Base-by-base conservation (phyloP, 2,888 invertebrate genomes). In the Chrysolina oricalcia region DNA sequence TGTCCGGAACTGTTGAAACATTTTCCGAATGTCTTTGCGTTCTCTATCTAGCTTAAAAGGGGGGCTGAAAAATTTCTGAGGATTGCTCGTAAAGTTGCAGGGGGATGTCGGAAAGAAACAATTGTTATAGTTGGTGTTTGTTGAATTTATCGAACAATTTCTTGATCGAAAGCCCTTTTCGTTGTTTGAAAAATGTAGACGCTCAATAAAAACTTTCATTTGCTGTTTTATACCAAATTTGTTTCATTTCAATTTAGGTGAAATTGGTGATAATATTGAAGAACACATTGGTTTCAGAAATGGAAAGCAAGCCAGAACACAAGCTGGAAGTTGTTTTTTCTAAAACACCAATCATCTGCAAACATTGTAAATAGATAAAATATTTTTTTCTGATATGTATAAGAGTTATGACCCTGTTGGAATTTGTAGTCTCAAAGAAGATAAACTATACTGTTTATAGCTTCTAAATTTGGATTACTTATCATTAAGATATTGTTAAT, bases 261-360 rank as follows among this genome's bases (percentile, higher is more conserved):
- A 48, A n/a, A n/a, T n/a, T n/a, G n/a, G n/a, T n/a, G n/a, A n/a
- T n/a, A n/a, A n/a, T 48, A n/a, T 48, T 17, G 17, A 9, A 10
- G n/a, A 17, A 9, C 17, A 9, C 17, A 17, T 65, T 67, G 23
- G 9, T 84, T 82, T 73, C 78, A 85, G 85, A 84, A 63, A 59
- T 80, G 23, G 82, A 83, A 62, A 79, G 62, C 41, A 81, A 80
- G 66, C 79, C 79, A 71, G 86, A 84, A 78, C 91, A 91, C 84
- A 88, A 87, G 77, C 85, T 91, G 75, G 85, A 87, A 78, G 89
- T 90, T 80, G 89, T 90, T 78, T 91, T 89, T 86, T 90, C 91
- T 84, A 84, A 90, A 82, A 91, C 89, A 74, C 91, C 91, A 75
- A 87, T 91, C 81, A 85, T 91, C 66, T 91, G 91, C 85, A 87